Conservation (phyloP, 2,888 invertebrate genomes). For the Andrena flavipes region DNA sequence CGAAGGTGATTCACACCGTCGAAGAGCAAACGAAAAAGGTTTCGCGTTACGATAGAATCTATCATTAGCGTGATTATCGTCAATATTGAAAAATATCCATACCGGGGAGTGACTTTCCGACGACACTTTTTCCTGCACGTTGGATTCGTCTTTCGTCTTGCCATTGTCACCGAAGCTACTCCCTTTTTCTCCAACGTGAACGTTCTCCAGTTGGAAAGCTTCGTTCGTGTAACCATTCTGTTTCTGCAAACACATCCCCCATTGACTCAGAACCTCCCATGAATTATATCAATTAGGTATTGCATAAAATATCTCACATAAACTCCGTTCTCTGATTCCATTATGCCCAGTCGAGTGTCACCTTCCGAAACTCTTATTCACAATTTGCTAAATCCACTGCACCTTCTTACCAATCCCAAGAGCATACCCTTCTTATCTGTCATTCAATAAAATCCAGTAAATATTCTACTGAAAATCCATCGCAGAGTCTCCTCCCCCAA, state of each 20-base stretch:
- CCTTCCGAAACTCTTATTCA: background rate
- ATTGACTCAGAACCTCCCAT: background rate
- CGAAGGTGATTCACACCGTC: background rate
- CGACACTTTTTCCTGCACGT: slow-evolving; percentile 5
- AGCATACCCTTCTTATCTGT: too few relatives aligned
- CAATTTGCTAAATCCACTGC: background rate
- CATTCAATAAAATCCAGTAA: too few relatives aligned
- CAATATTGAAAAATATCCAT: slow-evolving; percentile 9
- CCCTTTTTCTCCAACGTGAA: slow-evolving; percentile 35
- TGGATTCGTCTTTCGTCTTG: slow-evolving; percentile 32
- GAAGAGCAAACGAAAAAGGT: slow-evolving; percentile 2
- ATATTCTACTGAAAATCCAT: background rate
- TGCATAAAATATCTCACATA: slow-evolving; percentile 52
- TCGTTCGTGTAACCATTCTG: slow-evolving; percentile 67
- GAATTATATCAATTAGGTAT: background rate
- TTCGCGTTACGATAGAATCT: background rate
- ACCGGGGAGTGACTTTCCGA: slow-evolving; percentile 11
- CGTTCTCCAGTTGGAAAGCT: slow-evolving; percentile 65
- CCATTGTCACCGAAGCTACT: slow-evolving; percentile 17
- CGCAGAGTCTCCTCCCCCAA: background rate
- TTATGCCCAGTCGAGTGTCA: slow-evolving; percentile 27
- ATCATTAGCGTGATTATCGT: background rate
- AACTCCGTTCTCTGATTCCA: slow-evolving; percentile 41
- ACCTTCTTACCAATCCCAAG: background rate
- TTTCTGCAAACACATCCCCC: slow-evolving; percentile 51